phyloP scores from a whole-genome alignment of 2,888 invertebrate species.

The Willowsia nigromaculata region DNA sequence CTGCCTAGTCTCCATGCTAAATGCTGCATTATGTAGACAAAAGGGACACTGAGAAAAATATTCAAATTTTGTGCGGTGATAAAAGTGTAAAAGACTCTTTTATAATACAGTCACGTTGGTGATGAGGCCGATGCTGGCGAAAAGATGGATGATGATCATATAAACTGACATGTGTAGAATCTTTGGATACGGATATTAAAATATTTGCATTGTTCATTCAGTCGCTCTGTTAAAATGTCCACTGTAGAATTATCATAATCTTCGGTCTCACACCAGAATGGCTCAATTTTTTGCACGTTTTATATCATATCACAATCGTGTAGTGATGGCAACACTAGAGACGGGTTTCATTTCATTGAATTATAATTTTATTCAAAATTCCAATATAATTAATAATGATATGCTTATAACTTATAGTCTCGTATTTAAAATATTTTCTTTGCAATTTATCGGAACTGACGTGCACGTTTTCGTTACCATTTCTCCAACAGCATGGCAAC shows the following conservation, averaged over 20 bases:
- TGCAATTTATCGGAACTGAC: neutral
- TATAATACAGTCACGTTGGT: neutral
- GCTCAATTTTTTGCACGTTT: slow-evolving; percentile 47
- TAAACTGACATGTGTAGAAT: slow-evolving; percentile 1
- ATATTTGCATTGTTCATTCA: neutral
- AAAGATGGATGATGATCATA: slow-evolving; percentile 23
- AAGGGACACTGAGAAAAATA: neutral
- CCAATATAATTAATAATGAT: neutral
- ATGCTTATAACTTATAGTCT: too few relatives aligned
- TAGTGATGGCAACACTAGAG: too few relatives aligned
- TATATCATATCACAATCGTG: too few relatives aligned
- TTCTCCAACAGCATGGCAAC: neutral
- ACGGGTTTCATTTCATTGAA: neutral
- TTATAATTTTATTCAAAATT: slow-evolving; percentile 5
- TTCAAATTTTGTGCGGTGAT: slow-evolving; percentile 20
- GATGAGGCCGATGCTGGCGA: neutral
- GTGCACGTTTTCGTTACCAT: neutral
- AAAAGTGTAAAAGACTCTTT: neutral
- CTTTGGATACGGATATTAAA: neutral
- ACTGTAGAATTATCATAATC: neutral
- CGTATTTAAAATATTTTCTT: neutral
- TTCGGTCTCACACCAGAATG: neutral
- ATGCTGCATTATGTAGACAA: neutral
- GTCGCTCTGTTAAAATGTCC: slow-evolving; percentile 25
- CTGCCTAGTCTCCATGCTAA: neutral